These are phyloP conservation scores for Eulemur rufifrons DNA, from an alignment of 2,113 vertebrate species.

Conservation along the genomic window DNA sequence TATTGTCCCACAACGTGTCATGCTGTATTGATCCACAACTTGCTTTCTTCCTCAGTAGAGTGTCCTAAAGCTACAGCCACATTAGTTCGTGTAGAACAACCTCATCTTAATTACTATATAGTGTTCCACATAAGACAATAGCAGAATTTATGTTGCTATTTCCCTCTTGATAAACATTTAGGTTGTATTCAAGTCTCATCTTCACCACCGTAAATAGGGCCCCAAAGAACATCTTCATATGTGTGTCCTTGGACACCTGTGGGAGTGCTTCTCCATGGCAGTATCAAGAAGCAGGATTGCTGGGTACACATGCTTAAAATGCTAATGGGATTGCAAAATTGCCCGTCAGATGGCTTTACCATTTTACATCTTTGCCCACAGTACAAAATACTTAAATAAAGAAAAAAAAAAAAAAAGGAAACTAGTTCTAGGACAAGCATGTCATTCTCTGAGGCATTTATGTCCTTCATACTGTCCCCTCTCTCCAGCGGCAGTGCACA, in stretches of 20 bases:
- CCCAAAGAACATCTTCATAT: not conserved
- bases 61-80: not conserved
- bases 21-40: rapidly evolving
- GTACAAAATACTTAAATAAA: not conserved
- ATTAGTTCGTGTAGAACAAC: not conserved
- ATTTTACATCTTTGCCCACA: not conserved
- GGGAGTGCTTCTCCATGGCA: not conserved
- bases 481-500: not conserved
- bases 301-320: not conserved
- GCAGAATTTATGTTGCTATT: not conserved
- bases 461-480: not conserved
- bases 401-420: not conserved
- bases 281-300: not conserved
- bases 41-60: not conserved
- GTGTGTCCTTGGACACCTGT: not conserved
- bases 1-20: not conserved
- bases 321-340: not conserved
- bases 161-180: not conserved
- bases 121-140: rapidly evolving
- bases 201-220: not conserved
- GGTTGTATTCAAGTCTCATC: not conserved
- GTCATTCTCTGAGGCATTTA: not conserved
- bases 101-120: rapidly evolving
- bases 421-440: not conserved
- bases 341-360: not conserved